These are phyloP conservation scores for Rhodeus uyekii DNA, from an alignment of 2,797 vertebrate species.

Conservation along the genomic window DNA sequence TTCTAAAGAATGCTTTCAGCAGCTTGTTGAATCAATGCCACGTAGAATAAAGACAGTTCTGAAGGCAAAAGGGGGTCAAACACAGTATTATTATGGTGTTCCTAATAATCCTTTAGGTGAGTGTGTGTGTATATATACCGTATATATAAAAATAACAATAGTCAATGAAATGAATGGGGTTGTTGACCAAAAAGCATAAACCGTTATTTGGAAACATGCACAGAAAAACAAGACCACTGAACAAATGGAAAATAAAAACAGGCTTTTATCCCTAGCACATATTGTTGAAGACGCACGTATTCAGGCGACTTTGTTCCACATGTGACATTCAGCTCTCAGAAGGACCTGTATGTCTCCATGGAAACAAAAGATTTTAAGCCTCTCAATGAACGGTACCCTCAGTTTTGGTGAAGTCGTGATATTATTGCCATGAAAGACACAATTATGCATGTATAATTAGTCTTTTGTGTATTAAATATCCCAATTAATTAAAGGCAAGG, in stretches of 20 bases:
- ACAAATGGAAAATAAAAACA: neutral
- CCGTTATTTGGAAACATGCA: constrained; percentile 4
- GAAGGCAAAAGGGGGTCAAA: too few relatives aligned
- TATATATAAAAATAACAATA: neutral
- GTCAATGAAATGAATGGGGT: neutral
- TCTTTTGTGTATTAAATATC: neutral
- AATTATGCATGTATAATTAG: neutral
- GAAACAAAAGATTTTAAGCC: constrained; percentile 33
- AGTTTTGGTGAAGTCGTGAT: neutral
- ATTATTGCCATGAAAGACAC: constrained; percentile 15
- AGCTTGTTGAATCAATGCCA: too few relatives aligned
- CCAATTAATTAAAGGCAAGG: neutral
- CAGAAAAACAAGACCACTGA: neutral
- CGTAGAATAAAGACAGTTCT: too few relatives aligned
- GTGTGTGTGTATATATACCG: neutral
- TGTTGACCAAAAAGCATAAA: neutral
- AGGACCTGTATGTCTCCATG: constrained; percentile 37
- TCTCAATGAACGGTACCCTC: neutral
- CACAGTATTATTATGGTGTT: too few relatives aligned
- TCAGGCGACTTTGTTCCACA: neutral
- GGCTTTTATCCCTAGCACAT: neutral
- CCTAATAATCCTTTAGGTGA: neutral
- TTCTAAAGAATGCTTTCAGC: too few relatives aligned
- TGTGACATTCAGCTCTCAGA: constrained; percentile 5
- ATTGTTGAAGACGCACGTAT: constrained; percentile 18